Evolutionary conservation across 2,797 vertebrate species (phyloP), one percentile per base, ranked within the genome.

Genomic region (Pipistrellus pipistrellus): DNA sequence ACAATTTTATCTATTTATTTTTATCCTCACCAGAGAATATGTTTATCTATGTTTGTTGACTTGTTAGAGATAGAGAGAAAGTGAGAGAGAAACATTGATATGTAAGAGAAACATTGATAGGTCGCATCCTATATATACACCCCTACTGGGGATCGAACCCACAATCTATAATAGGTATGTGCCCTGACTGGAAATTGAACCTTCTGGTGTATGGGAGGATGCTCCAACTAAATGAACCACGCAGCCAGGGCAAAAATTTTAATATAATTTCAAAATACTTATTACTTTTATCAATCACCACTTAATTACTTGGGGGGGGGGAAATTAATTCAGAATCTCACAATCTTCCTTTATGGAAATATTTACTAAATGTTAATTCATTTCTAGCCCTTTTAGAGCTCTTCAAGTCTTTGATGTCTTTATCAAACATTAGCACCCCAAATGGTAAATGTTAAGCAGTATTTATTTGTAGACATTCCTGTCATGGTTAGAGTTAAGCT

Each of bases 401-500:
- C 25, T 83, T 72, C 44, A 93, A 78, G 15, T 72, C 38, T 53
- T 76, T 91, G 64, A 85, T 8, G 75, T 82, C 20, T 38, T 85
- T 91, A 78, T 88, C 87, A 93, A 93, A 82, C 90, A 81, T 85
- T 90, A 91, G 32, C 68, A 57, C n/a, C 90, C n/a, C 38, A 78
- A 88, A 53, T 75, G 30, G 44, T 82, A 73, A 94, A 86, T 66
- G 80, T 21, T 86, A 94, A 78, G 25, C 55, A 81, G 38, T 68
- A 69, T 87, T 78, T 93, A 94, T 86, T 85, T 89, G 23, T 12
- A 93, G 72, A 82, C 14, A 82, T 97, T 89, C 30, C 69, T 93
- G 51, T 41, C 8, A 30, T 85, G 27, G 90, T 87, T 87, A 66
- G 77, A 91, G 11, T 32, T 95, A 73, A 91, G 38, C 38, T 90